Percentiles rank a stretch among this genome's conserved stretches.
These are phyloP conservation scores for Calephelis nemesis DNA, from an alignment of 1,140 invertebrate species.

Conservation along the genomic window DNA sequence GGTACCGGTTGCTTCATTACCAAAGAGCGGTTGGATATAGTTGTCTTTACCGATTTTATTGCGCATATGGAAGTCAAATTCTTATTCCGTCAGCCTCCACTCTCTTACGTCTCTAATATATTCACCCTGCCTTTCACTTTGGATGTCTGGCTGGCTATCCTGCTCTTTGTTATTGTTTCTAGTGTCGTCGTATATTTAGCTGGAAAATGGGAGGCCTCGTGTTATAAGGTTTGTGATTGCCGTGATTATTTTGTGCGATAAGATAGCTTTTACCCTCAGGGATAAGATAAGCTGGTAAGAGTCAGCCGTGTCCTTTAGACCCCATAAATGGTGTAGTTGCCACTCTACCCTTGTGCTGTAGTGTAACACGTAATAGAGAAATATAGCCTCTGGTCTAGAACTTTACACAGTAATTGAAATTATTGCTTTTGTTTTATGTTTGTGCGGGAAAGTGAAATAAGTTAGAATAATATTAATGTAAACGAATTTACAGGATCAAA, in stretches of 20 bases:
- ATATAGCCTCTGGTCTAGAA: too few relatives aligned
- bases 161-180: constrained; percentile 24
- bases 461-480: constrained; percentile 2
- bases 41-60: constrained; percentile 50
- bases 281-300: too few relatives aligned
- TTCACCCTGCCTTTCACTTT: constrained; percentile 81
- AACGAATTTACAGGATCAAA: constrained; percentile 37
- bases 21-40: constrained; percentile 45
- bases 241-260: too few relatives aligned
- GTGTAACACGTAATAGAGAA: too few relatives aligned
- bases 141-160: constrained; percentile 76
- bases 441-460: neutral
- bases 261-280: too few relatives aligned
- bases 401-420: too few relatives aligned
- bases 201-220: constrained; percentile 34
- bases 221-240: constrained; percentile 1
- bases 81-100: constrained; percentile 82
- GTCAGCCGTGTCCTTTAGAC: too few relatives aligned
- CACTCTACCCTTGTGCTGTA: too few relatives aligned
- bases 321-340: too few relatives aligned
- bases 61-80: constrained; percentile 67
- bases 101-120: constrained; percentile 82
- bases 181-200: constrained; percentile 31
- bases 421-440: too few relatives aligned
- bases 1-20: constrained; percentile 54